Conservation (phyloP, 2,113 vertebrate species). For the Aviceda subcristata region DNA sequence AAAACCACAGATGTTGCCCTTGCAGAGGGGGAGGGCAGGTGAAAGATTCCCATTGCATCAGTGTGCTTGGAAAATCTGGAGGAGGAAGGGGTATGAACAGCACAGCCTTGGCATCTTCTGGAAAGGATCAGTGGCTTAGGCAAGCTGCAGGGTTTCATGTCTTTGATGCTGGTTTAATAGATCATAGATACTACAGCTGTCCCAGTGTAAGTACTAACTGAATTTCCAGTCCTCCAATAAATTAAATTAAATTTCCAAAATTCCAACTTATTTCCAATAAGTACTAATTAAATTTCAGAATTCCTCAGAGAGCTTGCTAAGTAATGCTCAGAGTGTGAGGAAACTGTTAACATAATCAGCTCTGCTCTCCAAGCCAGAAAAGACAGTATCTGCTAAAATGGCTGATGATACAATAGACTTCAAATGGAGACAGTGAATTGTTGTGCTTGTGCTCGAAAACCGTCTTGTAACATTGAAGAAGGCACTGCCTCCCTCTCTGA, state of each 20-base stretch:
- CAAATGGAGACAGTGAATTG: not conserved
- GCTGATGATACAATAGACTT: not conserved
- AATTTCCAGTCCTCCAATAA: not conserved
- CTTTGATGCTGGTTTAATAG: not conserved
- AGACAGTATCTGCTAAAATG: not conserved
- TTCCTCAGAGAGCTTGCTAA: not conserved
- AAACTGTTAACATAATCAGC: not conserved
- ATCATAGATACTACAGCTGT: not conserved
- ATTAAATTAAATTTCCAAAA: not conserved
- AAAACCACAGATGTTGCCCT: not conserved
- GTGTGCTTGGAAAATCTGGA: not conserved
- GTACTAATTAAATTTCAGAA: not conserved
- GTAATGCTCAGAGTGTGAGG: not conserved
- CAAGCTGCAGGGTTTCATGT: not conserved
- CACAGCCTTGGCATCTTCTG: not conserved
- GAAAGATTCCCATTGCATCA: not conserved
- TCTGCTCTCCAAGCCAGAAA: not conserved
- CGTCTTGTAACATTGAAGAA: not conserved
- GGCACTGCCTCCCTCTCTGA: not conserved
- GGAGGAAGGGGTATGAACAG: not conserved
- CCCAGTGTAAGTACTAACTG: not conserved
- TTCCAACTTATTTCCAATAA: not conserved
- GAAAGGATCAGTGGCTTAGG: not conserved
- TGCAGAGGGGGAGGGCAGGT: not conserved
- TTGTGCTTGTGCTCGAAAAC: not conserved